Evolutionary conservation across 2,888 invertebrate species (phyloP).

Genomic region (Leucoma salicis): DNA sequence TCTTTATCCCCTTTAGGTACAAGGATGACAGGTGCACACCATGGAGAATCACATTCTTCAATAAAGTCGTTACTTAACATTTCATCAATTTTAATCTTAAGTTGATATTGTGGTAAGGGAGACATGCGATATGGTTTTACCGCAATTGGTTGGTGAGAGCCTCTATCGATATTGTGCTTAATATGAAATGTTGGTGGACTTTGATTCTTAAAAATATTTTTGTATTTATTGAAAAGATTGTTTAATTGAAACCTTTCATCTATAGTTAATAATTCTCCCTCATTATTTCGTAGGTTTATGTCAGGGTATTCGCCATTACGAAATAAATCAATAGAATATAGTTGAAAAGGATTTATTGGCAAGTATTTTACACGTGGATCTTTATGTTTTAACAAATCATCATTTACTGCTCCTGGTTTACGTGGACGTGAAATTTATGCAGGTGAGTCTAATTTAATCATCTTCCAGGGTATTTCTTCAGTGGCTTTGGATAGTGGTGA

Average conservation of each 20-base stretch:
- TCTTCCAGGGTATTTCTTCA: background rate
- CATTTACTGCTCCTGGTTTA: background rate
- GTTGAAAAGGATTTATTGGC: constrained; percentile 14
- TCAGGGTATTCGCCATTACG: no score
- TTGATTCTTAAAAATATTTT: constrained; percentile 6
- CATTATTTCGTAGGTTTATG: constrained; percentile 15
- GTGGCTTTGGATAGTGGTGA: background rate
- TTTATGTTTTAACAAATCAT: no score
- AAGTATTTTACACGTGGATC: constrained; percentile 11
- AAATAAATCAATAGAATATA: constrained; percentile 18
- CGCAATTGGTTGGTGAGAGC: constrained; percentile 13
- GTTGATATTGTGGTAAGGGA: no score
- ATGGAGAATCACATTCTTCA: no score
- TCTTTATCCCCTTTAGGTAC: no score
- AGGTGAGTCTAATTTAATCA: background rate
- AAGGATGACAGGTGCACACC: no score
- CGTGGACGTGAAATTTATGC: background rate
- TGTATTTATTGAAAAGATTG: background rate
- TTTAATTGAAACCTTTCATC: constrained; percentile 1
- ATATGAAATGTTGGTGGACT: constrained; percentile 3
- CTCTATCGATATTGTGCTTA: constrained; percentile 19
- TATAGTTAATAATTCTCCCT: constrained; percentile 2
- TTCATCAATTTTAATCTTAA: no score
- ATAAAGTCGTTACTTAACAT: no score
- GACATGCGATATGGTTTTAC: no score